Conservation (phyloP, 2,797 vertebrate species). For the Sebastes minor region DNA sequence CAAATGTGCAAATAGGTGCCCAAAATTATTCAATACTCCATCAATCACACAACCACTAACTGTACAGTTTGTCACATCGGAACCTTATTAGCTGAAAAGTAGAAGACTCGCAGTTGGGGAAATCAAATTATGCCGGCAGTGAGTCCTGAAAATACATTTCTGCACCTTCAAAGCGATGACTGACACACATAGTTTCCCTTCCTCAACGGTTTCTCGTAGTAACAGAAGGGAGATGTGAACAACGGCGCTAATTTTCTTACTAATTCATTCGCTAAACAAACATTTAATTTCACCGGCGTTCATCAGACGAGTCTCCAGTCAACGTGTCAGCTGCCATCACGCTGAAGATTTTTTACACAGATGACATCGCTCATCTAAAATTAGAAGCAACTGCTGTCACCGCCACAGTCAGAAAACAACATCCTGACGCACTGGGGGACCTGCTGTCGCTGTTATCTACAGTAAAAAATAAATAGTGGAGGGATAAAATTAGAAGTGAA, state of each 20-base stretch:
- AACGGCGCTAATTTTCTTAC: constrained; percentile 25
- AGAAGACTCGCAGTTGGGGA: neutral
- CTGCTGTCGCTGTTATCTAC: constrained; percentile 33
- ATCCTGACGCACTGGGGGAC: constrained; percentile 13
- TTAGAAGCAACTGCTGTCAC: constrained; percentile 39
- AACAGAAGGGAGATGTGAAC: constrained; percentile 16
- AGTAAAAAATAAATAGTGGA: constrained; percentile 24
- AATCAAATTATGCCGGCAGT: neutral
- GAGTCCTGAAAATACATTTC: constrained; percentile 1
- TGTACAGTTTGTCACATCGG: neutral
- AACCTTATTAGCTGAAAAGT: neutral
- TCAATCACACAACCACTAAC: neutral
- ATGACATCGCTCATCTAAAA: constrained; percentile 50
- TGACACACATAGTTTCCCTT: constrained; percentile 32
- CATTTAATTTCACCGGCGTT: constrained; percentile 45
- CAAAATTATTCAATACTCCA: constrained; percentile 2
- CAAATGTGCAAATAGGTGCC: neutral
- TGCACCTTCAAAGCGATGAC: constrained; percentile 36
- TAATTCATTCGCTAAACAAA: constrained; percentile 64
- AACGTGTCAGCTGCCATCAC: constrained; percentile 43
- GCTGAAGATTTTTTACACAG: neutral
- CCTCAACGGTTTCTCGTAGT: neutral
- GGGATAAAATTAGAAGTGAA: constrained; percentile 37
- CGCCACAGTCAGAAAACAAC: constrained; percentile 29
- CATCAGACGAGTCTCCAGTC: constrained; percentile 41